Evolutionary conservation across 2,888 invertebrate species (phyloP).

Genomic region (Tetrapedia diversipes): DNA sequence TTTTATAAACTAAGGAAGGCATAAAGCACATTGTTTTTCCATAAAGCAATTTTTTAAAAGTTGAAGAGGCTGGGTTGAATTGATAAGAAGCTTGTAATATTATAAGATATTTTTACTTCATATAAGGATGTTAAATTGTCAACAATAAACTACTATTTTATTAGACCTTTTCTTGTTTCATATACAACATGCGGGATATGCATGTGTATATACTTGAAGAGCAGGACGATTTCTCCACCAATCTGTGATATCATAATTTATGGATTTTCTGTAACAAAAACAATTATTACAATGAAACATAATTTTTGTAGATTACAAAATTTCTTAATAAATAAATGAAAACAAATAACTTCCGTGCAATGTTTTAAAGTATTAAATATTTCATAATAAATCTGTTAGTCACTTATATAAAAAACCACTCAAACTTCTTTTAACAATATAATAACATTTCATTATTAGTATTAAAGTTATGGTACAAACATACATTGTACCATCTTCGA

Average conservation of each 20-base stretch:
- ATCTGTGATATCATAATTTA: conserved; percentile 69
- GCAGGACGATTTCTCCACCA: conserved; percentile 61
- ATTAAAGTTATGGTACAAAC: too few relatives aligned
- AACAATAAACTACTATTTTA: conserved; percentile 66
- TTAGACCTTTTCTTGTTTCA: conserved; percentile 21
- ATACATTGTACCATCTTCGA: too few relatives aligned
- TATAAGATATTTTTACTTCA: conserved; percentile 67
- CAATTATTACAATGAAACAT: conserved; percentile 28
- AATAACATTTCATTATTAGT: neutral
- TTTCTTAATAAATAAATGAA: conserved; percentile 30
- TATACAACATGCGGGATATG: conserved; percentile 9
- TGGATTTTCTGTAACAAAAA: conserved; percentile 72
- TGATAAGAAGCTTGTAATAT: conserved; percentile 43
- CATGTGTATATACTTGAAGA: conserved; percentile 51
- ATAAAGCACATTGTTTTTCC: conserved; percentile 77
- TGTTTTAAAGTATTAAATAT: conserved; percentile 21
- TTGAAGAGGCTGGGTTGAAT: conserved; percentile 60
- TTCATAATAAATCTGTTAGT: conserved; percentile 8
- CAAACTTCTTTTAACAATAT: neutral
- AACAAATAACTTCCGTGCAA: conserved; percentile 8
- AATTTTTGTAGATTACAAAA: conserved; percentile 32
- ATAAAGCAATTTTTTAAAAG: conserved; percentile 78
- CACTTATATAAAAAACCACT: neutral
- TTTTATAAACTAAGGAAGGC: too few relatives aligned
- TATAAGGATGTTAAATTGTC: conserved; percentile 51